phyloP scores from a whole-genome alignment of 2,888 invertebrate species.

The Nudaria mundana region DNA sequence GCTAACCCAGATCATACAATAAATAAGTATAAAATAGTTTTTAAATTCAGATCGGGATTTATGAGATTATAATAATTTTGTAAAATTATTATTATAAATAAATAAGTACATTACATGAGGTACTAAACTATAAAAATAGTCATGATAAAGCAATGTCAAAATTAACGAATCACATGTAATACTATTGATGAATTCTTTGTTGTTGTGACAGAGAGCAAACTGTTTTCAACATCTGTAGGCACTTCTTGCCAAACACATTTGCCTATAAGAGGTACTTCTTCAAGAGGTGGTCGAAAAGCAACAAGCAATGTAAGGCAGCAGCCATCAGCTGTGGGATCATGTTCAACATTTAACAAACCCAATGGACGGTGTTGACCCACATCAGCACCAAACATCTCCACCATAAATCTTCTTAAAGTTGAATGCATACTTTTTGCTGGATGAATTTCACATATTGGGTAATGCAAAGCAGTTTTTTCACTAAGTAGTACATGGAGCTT shows the following conservation, averaged over 20 bases:
- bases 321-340: conserved; percentile 85
- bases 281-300: conserved; percentile 90
- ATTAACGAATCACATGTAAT: conserved; percentile 89
- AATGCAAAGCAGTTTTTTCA: conserved; percentile 90
- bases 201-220: conserved; percentile 84
- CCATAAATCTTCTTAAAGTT: conserved; percentile 93
- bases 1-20: no score
- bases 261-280: conserved; percentile 92
- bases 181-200: conserved; percentile 89
- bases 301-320: conserved; percentile 91
- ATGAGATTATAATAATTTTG: no score
- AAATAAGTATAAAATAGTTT: no score
- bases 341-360: conserved; percentile 89
- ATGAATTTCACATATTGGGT: conserved; percentile 94
- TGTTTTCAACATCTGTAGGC: conserved; percentile 84
- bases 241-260: conserved; percentile 95
- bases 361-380: conserved; percentile 91
- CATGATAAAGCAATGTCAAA: neutral
- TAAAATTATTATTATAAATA: conserved; percentile 1
- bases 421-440: conserved; percentile 93
- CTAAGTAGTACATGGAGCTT: conserved; percentile 92
- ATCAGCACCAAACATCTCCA: conserved; percentile 94
- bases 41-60: no score
- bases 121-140: conserved; percentile 2
- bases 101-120: conserved; percentile 1